Percentiles rank a stretch among this genome's conserved stretches.
Conservation (phyloP, 2,113 vertebrate species). For the Solenodon paradoxus region DNA sequence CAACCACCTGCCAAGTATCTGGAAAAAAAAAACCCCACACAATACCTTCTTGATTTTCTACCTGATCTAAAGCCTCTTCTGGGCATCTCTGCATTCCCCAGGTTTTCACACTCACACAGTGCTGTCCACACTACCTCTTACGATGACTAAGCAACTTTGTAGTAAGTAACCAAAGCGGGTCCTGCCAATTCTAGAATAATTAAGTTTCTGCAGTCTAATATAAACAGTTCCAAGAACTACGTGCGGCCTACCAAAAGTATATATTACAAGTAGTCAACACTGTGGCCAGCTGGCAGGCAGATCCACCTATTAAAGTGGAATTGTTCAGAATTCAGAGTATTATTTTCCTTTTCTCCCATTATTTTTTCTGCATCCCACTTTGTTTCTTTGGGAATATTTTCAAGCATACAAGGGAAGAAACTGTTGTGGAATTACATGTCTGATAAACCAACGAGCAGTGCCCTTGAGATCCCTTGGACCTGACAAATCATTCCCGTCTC, state of each 20-base stretch:
- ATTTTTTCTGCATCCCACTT: constrained; percentile 78
- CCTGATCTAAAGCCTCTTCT: constrained; percentile 41
- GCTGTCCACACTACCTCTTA: constrained; percentile 60
- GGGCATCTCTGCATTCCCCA: constrained; percentile 22
- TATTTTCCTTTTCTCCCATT: constrained; percentile 79
- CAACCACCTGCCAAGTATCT: constrained; percentile 51
- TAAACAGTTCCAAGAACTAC: constrained; percentile 83
- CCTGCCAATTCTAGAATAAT: constrained; percentile 81
- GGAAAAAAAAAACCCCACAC: background rate
- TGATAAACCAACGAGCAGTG: constrained; percentile 71
- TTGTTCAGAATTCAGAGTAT: constrained; percentile 82
- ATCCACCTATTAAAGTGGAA: constrained; percentile 79
- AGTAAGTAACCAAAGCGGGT: constrained; percentile 74
- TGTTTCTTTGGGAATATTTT: constrained; percentile 82
- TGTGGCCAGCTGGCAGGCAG: constrained; percentile 83
- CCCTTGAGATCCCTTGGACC: constrained; percentile 64
- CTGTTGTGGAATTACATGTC: constrained; percentile 69
- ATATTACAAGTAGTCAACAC: constrained; percentile 78
- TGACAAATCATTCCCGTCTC: constrained; percentile 15
- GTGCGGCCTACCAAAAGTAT: constrained; percentile 80
- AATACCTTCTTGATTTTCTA: constrained; percentile 50
- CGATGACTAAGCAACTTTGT: constrained; percentile 84
- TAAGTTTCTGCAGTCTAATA: constrained; percentile 80
- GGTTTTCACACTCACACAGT: constrained; percentile 66
- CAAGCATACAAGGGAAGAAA: constrained; percentile 76